Conservation (phyloP, 2,888 invertebrate species). For the Parelbella ahira region DNA sequence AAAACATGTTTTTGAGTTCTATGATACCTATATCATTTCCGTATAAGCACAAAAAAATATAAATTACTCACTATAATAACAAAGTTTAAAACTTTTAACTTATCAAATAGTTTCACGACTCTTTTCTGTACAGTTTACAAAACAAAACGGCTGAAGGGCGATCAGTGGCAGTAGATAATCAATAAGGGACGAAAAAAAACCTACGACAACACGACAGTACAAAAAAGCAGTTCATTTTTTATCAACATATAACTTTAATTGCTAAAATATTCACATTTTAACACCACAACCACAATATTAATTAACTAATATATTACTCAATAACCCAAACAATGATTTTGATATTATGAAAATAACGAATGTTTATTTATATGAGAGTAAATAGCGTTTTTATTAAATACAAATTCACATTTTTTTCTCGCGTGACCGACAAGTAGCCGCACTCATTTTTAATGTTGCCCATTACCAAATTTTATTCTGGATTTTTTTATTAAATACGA, state of each 20-base stretch:
- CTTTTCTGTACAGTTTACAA: background rate
- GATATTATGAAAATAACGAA: conserved; percentile 18
- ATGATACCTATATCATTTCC: no score
- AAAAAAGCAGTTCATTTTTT: conserved; percentile 30
- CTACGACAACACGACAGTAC: conserved; percentile 21
- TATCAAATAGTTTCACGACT: background rate
- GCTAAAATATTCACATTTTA: conserved; percentile 27
- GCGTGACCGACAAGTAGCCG: conserved; percentile 51
- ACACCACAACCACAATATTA: conserved; percentile 24
- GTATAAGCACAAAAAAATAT: no score
- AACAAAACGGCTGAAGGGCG: conserved; percentile 17
- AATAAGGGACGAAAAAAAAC: conserved; percentile 24
- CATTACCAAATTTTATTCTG: no score
- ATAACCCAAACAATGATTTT: conserved; percentile 10
- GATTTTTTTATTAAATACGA: no score
- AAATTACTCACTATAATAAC: background rate
- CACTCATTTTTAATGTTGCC: conserved; percentile 48
- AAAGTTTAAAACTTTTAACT: conserved; percentile 14
- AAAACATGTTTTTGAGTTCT: no score
- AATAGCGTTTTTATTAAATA: conserved; percentile 41
- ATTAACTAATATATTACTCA: conserved; percentile 23
- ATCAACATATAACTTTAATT: conserved; percentile 29
- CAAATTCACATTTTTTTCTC: conserved; percentile 50
- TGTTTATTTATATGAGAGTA: conserved; percentile 34
- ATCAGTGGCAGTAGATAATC: conserved; percentile 14